phyloP scores from a whole-genome alignment of 2,888 invertebrate species.

The Tipula confusa region DNA sequence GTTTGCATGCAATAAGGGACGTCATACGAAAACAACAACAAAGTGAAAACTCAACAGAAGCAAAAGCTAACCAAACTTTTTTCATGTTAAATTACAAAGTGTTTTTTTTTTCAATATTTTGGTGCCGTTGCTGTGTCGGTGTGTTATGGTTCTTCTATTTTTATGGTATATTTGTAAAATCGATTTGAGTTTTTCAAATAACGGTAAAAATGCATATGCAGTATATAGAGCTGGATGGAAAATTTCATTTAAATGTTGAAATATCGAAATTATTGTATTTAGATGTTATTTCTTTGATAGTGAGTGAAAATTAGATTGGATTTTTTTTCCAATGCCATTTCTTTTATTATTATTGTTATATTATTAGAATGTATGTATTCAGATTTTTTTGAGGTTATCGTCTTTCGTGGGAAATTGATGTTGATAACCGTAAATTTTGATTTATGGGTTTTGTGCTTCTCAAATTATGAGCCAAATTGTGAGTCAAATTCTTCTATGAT shows the following conservation, averaged over 20 bases:
- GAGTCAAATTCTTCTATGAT: too few relatives aligned
- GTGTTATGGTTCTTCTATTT: neutral
- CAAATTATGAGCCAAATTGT: too few relatives aligned
- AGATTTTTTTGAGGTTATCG: too few relatives aligned
- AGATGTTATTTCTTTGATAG: neutral
- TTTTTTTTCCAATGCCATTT: neutral
- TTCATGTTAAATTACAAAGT: neutral
- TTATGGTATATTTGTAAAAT: neutral
- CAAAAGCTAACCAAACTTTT: neutral
- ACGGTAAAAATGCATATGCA: neutral
- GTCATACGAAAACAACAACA: neutral
- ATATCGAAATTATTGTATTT: neutral
- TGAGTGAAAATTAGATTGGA: neutral
- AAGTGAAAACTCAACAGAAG: neutral
- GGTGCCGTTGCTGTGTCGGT: neutral
- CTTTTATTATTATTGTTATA: neutral
- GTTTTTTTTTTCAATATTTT: neutral
- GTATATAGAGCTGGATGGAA: neutral
- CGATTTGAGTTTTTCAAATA: neutral
- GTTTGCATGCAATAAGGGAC: neutral
- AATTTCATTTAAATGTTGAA: neutral
- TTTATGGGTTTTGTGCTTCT: too few relatives aligned
- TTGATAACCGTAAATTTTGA: too few relatives aligned
- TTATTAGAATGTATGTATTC: too few relatives aligned
- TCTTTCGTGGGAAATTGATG: too few relatives aligned